Evolutionary conservation across 2,797 vertebrate genomes (phyloP).

Genomic region (Mionectes olivaceus): DNA sequence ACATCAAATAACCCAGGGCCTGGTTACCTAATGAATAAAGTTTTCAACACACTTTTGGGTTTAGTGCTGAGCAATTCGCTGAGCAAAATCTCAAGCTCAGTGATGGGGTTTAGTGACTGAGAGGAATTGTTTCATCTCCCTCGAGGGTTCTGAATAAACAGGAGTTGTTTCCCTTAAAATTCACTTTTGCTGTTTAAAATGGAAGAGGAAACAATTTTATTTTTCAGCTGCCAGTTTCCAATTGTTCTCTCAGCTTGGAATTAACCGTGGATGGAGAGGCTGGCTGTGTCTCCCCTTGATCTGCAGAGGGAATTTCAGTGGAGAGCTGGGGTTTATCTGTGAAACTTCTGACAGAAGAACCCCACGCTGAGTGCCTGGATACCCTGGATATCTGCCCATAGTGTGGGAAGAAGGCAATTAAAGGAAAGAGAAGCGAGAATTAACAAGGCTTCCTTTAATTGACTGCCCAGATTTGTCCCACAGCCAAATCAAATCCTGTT

Average conservation of each 20-base stretch:
- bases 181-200: background rate
- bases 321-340: background rate
- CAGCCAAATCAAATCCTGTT: background rate
- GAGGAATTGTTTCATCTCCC: background rate
- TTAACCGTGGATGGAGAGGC: background rate
- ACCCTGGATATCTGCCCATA: background rate
- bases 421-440: background rate
- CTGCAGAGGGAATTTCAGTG: background rate
- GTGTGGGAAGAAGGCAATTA: background rate
- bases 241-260: background rate
- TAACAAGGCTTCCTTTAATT: background rate
- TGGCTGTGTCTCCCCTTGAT: background rate
- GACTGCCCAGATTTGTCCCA: background rate
- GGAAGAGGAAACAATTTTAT: background rate
- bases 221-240: background rate
- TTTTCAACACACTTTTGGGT: background rate
- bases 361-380: background rate
- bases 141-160: background rate
- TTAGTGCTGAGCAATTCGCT: background rate
- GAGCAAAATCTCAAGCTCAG: background rate
- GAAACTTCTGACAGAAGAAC: background rate
- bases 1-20: background rate
- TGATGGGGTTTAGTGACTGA: background rate
- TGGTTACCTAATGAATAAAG: background rate
- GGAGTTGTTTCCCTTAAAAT: background rate